These are phyloP conservation scores for Nannoperca obscura DNA, from an alignment of 2,797 vertebrate genomes.

Conservation along the genomic window DNA sequence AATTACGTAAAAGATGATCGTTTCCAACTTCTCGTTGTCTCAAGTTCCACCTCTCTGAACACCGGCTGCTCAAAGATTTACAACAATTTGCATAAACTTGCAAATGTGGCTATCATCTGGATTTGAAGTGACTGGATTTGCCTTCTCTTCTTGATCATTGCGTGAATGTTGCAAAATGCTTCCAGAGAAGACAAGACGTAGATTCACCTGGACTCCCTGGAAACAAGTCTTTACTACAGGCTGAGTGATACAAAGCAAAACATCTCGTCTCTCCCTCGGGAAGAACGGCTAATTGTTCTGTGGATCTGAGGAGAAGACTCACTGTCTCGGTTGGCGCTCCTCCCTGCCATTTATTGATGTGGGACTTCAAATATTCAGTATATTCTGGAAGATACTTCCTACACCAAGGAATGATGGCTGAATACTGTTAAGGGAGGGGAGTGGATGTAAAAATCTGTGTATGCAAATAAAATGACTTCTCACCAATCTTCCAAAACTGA, in stretches of 20 bases:
- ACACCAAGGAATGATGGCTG: no score
- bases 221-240: not conserved
- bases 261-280: no score
- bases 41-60: constrained; percentile 48
- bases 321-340: constrained; percentile 61
- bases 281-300: constrained; percentile 66
- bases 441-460: no score
- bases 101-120: constrained; percentile 82
- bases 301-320: constrained; percentile 35
- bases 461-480: no score
- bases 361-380: no score
- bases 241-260: constrained; percentile 5
- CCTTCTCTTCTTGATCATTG: constrained; percentile 69
- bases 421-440: no score
- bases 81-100: constrained; percentile 85
- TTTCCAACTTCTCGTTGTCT: constrained; percentile 22
- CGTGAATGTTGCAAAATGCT: constrained; percentile 76
- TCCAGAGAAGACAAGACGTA: constrained; percentile 43
- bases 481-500: no score
- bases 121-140: constrained; percentile 73
- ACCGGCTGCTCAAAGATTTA: constrained; percentile 75
- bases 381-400: no score
- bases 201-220: constrained; percentile 22
- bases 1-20: accelerated
- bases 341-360: no score